phyloP scores from a whole-genome alignment of 2,797 vertebrate genomes.

The Graptemys geographica region DNA sequence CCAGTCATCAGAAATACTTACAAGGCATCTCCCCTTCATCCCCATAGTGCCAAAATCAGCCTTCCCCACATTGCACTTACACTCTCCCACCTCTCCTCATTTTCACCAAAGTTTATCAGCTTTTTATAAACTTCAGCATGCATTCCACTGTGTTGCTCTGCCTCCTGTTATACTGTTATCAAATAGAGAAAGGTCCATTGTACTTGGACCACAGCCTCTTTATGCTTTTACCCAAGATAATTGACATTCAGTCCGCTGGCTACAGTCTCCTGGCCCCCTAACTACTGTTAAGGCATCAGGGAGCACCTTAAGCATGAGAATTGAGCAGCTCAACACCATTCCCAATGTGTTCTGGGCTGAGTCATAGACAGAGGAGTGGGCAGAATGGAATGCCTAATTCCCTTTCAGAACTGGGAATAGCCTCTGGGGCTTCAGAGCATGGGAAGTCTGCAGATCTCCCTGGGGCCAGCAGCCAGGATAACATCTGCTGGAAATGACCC shows the following conservation, averaged over 20 bases:
- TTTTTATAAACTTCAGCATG: background rate
- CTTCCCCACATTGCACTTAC: rapidly evolving
- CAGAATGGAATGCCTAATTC: constrained; percentile 70
- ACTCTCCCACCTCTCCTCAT: background rate
- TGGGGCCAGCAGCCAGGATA: constrained; percentile 12
- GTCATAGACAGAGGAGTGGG: constrained; percentile 50
- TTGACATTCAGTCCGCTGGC: constrained; percentile 40
- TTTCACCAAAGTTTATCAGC: rapidly evolving
- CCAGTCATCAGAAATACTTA: background rate
- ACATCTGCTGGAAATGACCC: constrained; percentile 59
- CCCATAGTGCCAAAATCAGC: background rate
- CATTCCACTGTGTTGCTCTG: background rate
- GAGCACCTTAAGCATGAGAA: background rate
- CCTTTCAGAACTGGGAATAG: constrained; percentile 69
- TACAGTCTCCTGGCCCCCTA: rapidly evolving
- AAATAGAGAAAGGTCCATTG: constrained; percentile 17
- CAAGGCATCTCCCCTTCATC: background rate
- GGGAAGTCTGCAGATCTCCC: constrained; percentile 67
- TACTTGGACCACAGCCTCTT: background rate
- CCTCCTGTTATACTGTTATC: background rate
- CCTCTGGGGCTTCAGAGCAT: constrained; percentile 64
- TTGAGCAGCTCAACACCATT: background rate
- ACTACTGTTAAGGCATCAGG: rapidly evolving
- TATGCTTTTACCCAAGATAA: rapidly evolving
- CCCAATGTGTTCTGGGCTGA: constrained; percentile 13